Percentiles rank a stretch among this genome's conserved stretches.
These are phyloP conservation scores for Sebastes matsubarae DNA, from an alignment of 2,797 vertebrate genomes.

Conservation along the genomic window DNA sequence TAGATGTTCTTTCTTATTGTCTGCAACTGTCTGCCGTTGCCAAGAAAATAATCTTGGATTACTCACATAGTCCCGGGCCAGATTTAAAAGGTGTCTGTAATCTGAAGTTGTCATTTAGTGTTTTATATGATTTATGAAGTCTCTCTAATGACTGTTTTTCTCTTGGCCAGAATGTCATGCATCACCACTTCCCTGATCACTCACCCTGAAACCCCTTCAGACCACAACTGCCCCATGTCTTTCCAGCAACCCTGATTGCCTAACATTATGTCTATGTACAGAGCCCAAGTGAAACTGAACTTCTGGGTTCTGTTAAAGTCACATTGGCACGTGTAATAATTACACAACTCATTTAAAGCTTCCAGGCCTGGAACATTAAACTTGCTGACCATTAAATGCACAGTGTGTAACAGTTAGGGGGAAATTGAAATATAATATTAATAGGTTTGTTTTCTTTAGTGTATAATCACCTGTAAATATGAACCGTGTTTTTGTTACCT, in stretches of 20 bases:
- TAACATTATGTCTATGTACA: not conserved
- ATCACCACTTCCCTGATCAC: not conserved
- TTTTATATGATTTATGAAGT: constrained; percentile 18
- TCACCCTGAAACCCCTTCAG: not conserved
- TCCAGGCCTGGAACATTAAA: not conserved
- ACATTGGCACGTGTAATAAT: not conserved
- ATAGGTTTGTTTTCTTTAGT: too few species aligned
- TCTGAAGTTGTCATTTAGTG: constrained; percentile 11
- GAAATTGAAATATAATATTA: too few species aligned
- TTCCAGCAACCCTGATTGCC: not conserved
- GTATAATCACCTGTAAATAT: too few species aligned
- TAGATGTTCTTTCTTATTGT: constrained; percentile 5
- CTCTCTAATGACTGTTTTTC: not conserved
- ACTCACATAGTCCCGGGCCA: not conserved
- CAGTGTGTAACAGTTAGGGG: too few species aligned
- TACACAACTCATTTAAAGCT: not conserved
- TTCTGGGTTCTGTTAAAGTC: not conserved
- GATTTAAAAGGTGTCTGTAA: not conserved
- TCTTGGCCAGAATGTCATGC: not conserved
- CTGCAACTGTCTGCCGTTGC: not conserved
- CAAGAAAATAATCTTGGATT: not conserved
- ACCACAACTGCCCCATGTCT: not conserved
- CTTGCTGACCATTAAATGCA: not conserved
- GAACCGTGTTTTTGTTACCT: too few species aligned
- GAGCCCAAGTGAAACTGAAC: not conserved